Evolutionary conservation across 2,113 vertebrate genomes (phyloP), one percentile per base, ranked within the genome.

Genomic region (Rallus limicola): DNA sequence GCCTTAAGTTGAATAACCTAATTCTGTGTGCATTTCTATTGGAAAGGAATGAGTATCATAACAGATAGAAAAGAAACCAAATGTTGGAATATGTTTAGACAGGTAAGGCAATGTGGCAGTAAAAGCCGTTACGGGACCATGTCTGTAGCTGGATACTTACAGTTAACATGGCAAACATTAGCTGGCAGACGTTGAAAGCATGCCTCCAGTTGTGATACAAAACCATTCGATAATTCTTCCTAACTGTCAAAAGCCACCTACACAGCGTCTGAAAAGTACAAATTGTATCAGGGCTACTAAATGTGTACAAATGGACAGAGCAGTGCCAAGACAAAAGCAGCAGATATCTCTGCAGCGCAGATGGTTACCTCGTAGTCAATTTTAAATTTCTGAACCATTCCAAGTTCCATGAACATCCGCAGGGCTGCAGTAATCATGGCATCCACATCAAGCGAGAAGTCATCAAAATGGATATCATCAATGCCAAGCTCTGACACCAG

Each of bases 161-260:
- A 42, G 99, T 99, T 56, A 99, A 96, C 98, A 99, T 99, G 29
- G 99, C 98, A 92, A 99, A 99, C 99, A 99, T 99, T 96, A 99
- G 99, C 96, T 99, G 99, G 98, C 99, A 99, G 76, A 99, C 99
- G 2, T 99, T 99, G 98, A 99, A 99, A 67, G 99, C 99, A 1
- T 99, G 99, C 97, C 99, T 99, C 99, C 99, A 99, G 98, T 99
- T 99, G 98, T 99, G 99, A 95, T 99, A 99, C 63, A 99, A 98
- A 91, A 99, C 99, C 99, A 99, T 99, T 42, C 99, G 98, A 77
- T 99, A 99, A 98, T 99, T 99, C 96, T 99, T 99, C 95, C 99
- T 98, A 82, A 99, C 99, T 0, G 99, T 99, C 98, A 99, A 96
- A 97, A 99, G 98, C 99, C 99, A 99, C 95, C 99, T 98, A 98